A percentile compares a stretch with the other conserved stretches of the same genome.
These are phyloP conservation scores for Morpho achilles DNA, from an alignment of 2,888 invertebrate species.

Conservation along the genomic window DNA sequence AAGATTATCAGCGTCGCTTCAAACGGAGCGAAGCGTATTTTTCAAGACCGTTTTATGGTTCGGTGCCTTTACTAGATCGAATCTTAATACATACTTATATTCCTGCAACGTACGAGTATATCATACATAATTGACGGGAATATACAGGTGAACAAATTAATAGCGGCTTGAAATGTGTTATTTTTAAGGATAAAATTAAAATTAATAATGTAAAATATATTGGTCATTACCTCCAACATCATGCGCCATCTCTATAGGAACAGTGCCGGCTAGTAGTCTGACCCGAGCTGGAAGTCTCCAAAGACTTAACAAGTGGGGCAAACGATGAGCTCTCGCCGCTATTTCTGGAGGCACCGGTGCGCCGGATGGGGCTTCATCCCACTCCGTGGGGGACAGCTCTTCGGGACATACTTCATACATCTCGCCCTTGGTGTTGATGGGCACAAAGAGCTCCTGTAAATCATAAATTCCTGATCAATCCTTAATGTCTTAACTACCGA, in stretches of 20 bases:
- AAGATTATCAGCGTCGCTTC: conserved; percentile 4
- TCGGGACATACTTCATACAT: conserved; percentile 82
- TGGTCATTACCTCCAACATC: conserved; percentile 78
- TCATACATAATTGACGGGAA: too few relatives aligned
- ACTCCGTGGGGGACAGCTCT: conserved; percentile 74
- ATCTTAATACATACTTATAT: background rate
- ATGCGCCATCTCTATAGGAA: conserved; percentile 79
- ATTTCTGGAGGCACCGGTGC: conserved; percentile 64
- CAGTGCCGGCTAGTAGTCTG: conserved; percentile 79
- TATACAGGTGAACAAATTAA: too few relatives aligned
- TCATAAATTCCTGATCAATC: background rate
- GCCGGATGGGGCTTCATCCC: conserved; percentile 70
- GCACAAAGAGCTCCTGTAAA: conserved; percentile 84
- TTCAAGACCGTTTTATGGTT: conserved; percentile 6
- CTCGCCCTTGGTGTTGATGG: conserved; percentile 86
- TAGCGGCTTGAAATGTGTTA: too few relatives aligned
- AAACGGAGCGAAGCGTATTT: conserved; percentile 6
- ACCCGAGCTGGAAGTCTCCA: conserved; percentile 80
- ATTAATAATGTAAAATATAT: background rate
- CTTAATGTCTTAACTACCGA: too few relatives aligned
- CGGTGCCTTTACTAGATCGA: conserved; percentile 4
- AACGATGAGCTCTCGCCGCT: conserved; percentile 74
- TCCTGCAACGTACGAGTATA: too few relatives aligned
- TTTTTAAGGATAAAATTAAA: background rate
- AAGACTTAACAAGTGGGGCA: conserved; percentile 78